Conservation (phyloP, 2,888 invertebrate species). For the Phyto melanocephala region DNA sequence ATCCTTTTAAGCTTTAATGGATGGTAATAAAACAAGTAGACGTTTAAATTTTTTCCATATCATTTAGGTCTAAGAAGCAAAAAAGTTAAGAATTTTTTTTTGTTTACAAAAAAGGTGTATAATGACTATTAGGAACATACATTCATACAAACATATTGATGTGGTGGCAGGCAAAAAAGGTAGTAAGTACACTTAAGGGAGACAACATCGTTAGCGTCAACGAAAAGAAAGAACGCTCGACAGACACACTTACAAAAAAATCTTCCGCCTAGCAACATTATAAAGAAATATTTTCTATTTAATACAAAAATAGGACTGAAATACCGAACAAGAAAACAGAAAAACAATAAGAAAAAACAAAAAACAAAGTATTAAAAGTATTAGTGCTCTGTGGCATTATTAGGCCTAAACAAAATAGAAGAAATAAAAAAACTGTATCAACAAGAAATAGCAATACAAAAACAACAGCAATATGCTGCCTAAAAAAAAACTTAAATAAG, state of each 20-base stretch:
- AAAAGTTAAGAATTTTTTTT: background rate
- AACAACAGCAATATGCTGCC: background rate
- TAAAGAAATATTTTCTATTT: background rate
- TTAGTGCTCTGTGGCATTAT: background rate
- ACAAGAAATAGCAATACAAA: background rate
- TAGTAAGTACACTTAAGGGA: background rate
- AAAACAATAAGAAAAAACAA: too few species aligned
- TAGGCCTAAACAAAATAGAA: background rate
- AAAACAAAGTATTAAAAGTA: background rate
- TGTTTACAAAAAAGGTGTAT: background rate
- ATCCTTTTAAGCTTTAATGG: too few species aligned
- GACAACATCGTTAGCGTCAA: conserved; percentile 2
- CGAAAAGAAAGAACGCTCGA: conserved; percentile 17
- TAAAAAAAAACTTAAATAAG: background rate
- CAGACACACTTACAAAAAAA: conserved; percentile 57
- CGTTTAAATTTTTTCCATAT: too few species aligned
- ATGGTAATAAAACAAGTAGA: background rate
- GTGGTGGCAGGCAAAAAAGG: background rate
- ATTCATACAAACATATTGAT: background rate
- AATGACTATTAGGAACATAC: background rate
- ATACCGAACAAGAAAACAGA: background rate
- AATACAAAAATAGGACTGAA: background rate
- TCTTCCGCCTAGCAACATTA: conserved; percentile 70
- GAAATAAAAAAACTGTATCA: background rate
- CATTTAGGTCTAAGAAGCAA: background rate